A percentile compares a stretch with the other conserved stretches of the same genome.
Evolutionary conservation across 2,888 invertebrate genomes (phyloP).

Genomic region (Nomada hirtipes): DNA sequence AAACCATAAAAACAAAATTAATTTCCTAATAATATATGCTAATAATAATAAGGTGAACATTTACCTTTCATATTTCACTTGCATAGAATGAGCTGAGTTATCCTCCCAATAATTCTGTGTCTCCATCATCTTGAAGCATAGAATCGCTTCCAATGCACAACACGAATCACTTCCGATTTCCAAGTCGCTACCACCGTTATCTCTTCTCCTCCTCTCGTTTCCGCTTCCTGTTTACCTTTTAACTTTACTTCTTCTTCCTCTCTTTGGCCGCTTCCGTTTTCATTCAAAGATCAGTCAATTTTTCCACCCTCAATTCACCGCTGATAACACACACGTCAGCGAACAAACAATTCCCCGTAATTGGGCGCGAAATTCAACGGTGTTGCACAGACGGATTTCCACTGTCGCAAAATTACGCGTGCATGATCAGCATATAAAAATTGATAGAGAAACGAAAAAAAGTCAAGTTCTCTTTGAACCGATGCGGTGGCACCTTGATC

Average conservation of each 20-base stretch:
- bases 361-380: constrained; percentile 31
- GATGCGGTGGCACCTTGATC: constrained; percentile 57
- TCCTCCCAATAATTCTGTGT: constrained; percentile 86
- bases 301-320: constrained; percentile 18
- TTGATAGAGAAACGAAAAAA: not conserved
- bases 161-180: constrained; percentile 59
- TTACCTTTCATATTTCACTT: constrained; percentile 86
- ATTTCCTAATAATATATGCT: not conserved
- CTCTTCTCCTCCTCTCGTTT: not conserved
- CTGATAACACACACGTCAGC: constrained; percentile 20
- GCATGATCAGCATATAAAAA: constrained; percentile 4
- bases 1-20: not conserved
- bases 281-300: not conserved
- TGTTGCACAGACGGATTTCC: constrained; percentile 15
- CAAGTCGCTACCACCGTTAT: constrained; percentile 26
- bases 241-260: not conserved
- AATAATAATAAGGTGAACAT: constrained; percentile 51
- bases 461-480: constrained; percentile 35
- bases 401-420: not conserved
- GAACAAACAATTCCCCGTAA: not conserved
- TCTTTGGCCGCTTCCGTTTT: not conserved
- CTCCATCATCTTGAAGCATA: constrained; percentile 83
- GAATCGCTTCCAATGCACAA: constrained; percentile 62
- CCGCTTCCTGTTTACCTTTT: not conserved
- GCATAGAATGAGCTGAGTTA: constrained; percentile 85